Evolutionary conservation across 2,888 invertebrate species (phyloP).

Genomic region (Amaurobius ferox): DNA sequence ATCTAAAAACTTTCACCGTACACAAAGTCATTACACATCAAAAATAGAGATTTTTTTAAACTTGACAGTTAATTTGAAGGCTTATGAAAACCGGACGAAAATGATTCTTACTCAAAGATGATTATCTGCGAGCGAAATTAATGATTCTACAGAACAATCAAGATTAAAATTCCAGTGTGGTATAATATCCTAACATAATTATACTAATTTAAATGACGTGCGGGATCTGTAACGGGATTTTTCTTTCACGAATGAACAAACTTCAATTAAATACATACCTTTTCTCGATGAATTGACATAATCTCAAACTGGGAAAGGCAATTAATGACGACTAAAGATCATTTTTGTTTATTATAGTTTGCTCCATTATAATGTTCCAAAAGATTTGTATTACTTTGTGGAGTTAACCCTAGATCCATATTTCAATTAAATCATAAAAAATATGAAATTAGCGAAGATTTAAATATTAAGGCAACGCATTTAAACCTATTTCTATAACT

Average conservation of each 20-base stretch:
- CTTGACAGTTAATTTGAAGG: slow-evolving; percentile 3
- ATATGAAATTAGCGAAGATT: too few relatives aligned
- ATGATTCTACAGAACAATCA: not conserved
- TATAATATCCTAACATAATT: not conserved
- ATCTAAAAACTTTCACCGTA: not conserved
- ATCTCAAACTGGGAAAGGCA: not conserved
- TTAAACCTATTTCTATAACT: too few relatives aligned
- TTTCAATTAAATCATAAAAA: too few relatives aligned
- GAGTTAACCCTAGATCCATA: too few relatives aligned
- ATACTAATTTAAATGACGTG: not conserved
- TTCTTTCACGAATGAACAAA: not conserved
- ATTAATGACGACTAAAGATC: not conserved
- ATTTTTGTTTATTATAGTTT: too few relatives aligned
- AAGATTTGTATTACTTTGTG: too few relatives aligned
- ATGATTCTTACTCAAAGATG: not conserved
- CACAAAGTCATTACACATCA: not conserved
- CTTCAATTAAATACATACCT: not conserved
- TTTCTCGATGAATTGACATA: not conserved
- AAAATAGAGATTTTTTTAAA: not conserved
- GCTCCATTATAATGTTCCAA: too few relatives aligned
- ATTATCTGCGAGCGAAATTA: not conserved
- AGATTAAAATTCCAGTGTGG: not conserved
- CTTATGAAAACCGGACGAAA: not conserved
- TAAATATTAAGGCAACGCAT: too few relatives aligned
- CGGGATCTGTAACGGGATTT: not conserved